These are phyloP conservation scores for Cirrhinus molitorella DNA, from an alignment of 2,797 vertebrate genomes.

Conservation along the genomic window DNA sequence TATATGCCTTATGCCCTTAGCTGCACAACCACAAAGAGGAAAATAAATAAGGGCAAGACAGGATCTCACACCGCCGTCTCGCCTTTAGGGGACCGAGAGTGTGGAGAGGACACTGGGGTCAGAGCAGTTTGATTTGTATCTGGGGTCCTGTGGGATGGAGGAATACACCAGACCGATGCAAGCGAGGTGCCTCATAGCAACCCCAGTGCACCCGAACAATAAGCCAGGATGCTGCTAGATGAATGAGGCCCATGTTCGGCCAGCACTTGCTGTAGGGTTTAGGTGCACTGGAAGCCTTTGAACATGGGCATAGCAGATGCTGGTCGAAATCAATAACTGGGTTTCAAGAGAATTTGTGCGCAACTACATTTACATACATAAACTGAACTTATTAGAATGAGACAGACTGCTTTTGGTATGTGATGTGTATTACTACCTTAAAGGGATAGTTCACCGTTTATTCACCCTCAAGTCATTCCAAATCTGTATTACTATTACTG, in stretches of 20 bases:
- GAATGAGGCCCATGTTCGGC: conserved; percentile 64
- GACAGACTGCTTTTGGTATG: background rate
- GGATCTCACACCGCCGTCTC: conserved; percentile 70
- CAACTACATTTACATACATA: conserved; percentile 1
- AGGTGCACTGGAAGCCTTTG: conserved; percentile 43
- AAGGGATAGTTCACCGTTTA: background rate
- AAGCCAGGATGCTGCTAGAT: conserved; percentile 70
- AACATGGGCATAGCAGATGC: conserved; percentile 45
- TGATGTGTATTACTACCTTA: background rate
- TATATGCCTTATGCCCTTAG: conserved; percentile 74
- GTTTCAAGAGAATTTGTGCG: conserved; percentile 22
- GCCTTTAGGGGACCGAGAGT: conserved; percentile 77
- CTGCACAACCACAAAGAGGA: conserved; percentile 71
- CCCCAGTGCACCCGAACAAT: conserved; percentile 77
- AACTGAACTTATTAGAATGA: background rate
- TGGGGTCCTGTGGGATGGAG: conserved; percentile 74
- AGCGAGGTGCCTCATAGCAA: conserved; percentile 78
- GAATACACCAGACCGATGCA: conserved; percentile 76
- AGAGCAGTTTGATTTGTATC: conserved; percentile 83
- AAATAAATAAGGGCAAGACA: conserved; percentile 77
- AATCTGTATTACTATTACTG: background rate
- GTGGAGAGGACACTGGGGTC: conserved; percentile 81
- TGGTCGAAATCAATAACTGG: conserved; percentile 42
- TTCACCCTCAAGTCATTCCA: background rate
- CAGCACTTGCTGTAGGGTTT: conserved; percentile 62